Conservation (phyloP, 2,888 invertebrate genomes). For the Xanthia togata region DNA sequence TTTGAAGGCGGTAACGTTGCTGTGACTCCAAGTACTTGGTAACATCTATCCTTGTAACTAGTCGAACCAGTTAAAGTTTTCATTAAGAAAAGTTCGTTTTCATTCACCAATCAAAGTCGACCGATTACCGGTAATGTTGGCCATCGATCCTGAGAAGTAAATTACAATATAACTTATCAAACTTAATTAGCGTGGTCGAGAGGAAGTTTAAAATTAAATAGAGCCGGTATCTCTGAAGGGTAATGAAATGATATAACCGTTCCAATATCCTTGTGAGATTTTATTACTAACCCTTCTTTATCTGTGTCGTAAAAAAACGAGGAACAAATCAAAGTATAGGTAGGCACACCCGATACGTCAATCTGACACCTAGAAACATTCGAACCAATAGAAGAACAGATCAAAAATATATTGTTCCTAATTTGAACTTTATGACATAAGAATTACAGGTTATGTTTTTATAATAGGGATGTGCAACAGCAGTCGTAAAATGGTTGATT, state of each 20-base stretch:
- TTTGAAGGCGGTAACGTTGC: background rate
- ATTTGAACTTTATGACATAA: conserved; percentile 71
- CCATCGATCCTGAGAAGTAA: conserved; percentile 43
- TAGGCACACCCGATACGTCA: conserved; percentile 76
- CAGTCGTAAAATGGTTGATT: conserved; percentile 80
- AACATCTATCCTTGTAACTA: conserved; percentile 31
- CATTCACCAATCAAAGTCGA: conserved; percentile 50
- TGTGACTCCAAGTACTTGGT: background rate
- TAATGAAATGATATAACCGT: conserved; percentile 55
- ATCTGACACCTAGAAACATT: conserved; percentile 77
- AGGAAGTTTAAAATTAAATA: conserved; percentile 67
- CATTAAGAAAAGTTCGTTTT: conserved; percentile 55
- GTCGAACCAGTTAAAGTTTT: conserved; percentile 46
- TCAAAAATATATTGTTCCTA: conserved; percentile 52
- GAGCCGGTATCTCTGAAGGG: conserved; percentile 57
- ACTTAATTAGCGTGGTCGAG: conserved; percentile 63
- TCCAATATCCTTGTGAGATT: conserved; percentile 60
- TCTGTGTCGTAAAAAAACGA: conserved; percentile 49
- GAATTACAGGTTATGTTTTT: conserved; percentile 70
- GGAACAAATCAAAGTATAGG: conserved; percentile 74
- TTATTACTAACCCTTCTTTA: conserved; percentile 56
- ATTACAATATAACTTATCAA: conserved; percentile 62
- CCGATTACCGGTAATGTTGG: conserved; percentile 43
- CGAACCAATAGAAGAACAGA: conserved; percentile 51
- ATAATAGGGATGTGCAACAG: conserved; percentile 73